Conservation (phyloP, 2,113 vertebrate genomes). For the Salvelinus sp. region DNA sequence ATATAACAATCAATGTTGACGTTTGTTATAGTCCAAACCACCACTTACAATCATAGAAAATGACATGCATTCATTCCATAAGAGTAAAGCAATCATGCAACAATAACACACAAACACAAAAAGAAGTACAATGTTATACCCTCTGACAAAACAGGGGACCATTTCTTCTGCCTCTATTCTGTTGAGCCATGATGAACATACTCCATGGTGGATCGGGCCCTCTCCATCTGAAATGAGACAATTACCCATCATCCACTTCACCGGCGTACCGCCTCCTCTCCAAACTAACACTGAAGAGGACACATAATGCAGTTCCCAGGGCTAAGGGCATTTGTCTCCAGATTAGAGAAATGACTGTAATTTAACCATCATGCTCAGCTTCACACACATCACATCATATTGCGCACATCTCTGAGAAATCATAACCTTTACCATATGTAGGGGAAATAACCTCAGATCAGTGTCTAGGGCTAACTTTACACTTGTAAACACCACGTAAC, state of each 20-base stretch:
- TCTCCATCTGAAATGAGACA: slow-evolving; percentile 79
- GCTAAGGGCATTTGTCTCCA: not conserved
- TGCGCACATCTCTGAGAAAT: not conserved
- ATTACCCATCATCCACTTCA: slow-evolving; percentile 52
- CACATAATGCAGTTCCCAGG: slow-evolving; percentile 1
- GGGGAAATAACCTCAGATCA: not conserved
- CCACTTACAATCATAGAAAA: too few species aligned
- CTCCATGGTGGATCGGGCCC: slow-evolving; percentile 91
- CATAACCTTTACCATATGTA: too few species aligned
- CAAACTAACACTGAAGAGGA: slow-evolving; percentile 17
- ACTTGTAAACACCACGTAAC: too few species aligned
- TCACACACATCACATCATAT: slow-evolving; percentile 32
- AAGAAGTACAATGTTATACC: slow-evolving; percentile 74
- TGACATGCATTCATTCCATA: too few species aligned
- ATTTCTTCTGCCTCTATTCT: slow-evolving; percentile 85
- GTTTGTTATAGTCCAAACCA: too few species aligned
- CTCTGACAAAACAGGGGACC: slow-evolving; percentile 94
- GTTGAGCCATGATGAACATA: slow-evolving; percentile 98
- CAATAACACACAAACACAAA: not conserved
- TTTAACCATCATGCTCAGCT: slow-evolving; percentile 45
- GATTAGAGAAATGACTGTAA: slow-evolving; percentile 38
- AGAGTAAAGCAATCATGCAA: not conserved
- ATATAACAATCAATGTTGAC: too few species aligned
- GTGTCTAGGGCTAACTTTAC: not conserved
- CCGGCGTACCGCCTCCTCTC: not conserved